These are phyloP conservation scores for Tiphia femorata DNA, from an alignment of 2,888 invertebrate genomes.

Conservation along the genomic window DNA sequence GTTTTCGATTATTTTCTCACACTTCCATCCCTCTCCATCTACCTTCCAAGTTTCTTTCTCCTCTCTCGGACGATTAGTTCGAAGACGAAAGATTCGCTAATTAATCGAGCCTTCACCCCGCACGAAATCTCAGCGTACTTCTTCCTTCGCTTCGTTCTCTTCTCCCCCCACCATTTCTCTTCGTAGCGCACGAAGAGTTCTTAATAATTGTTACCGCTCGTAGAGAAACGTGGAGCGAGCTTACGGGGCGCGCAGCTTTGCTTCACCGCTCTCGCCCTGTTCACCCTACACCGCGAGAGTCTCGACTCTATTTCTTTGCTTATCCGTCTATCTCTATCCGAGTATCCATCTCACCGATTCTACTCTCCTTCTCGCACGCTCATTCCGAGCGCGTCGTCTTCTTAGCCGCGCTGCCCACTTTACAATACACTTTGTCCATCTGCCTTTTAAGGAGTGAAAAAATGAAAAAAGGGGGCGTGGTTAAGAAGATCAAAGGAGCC, in stretches of 20 bases:
- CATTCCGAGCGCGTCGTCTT: constrained; percentile 43
- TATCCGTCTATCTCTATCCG: background rate
- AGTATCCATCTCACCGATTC: background rate
- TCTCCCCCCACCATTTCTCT: constrained; percentile 23
- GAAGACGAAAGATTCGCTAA: constrained; percentile 61
- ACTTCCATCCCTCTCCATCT: constrained; percentile 4
- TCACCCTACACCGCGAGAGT: constrained; percentile 17
- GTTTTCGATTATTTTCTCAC: too few species aligned
- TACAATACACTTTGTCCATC: constrained; percentile 70
- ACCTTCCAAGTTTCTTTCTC: background rate
- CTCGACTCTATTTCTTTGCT: constrained; percentile 5
- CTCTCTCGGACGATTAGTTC: constrained; percentile 49
- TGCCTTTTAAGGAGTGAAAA: constrained; percentile 69
- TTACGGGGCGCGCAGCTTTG: constrained; percentile 21
- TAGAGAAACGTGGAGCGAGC: constrained; percentile 63
- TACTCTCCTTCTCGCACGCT: constrained; percentile 6
- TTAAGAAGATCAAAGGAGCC: constrained; percentile 67
- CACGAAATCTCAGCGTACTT: too few species aligned
- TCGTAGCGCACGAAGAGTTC: constrained; percentile 51
- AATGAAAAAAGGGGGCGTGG: constrained; percentile 69
- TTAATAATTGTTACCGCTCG: constrained; percentile 69
- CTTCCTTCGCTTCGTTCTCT: constrained; percentile 34
- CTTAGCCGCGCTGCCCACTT: constrained; percentile 65
- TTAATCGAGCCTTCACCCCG: constrained; percentile 60
- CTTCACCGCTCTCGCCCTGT: constrained; percentile 17